Percentiles rank a stretch among this genome's conserved stretches.
These are phyloP conservation scores for Neomorphus geoffroyi DNA, from an alignment of 2,797 vertebrate species.

Conservation along the genomic window DNA sequence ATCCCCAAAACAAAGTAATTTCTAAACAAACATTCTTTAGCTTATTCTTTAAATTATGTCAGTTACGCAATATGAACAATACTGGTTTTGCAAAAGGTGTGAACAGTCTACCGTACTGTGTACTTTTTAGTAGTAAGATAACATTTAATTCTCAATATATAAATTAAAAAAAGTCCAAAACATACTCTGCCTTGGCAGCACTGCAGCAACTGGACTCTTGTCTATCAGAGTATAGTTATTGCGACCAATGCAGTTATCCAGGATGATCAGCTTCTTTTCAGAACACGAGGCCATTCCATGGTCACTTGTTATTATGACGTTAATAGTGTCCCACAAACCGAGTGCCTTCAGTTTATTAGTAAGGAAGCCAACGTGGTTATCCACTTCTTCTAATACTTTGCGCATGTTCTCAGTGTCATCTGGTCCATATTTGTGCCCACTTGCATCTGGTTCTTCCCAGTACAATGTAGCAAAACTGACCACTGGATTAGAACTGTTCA, in stretches of 20 bases:
- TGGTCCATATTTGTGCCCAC: slow-evolving; percentile 89
- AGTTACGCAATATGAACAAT: not conserved
- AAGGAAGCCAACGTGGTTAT: slow-evolving; percentile 84
- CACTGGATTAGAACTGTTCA: slow-evolving; percentile 75
- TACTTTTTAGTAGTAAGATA: not conserved
- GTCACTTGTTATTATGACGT: slow-evolving; percentile 92
- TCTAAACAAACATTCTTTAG: not conserved
- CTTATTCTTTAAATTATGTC: not conserved
- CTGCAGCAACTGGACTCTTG: slow-evolving; percentile 82
- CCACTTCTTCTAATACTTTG: slow-evolving; percentile 82
- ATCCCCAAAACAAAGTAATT: not conserved
- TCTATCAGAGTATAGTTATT: slow-evolving; percentile 85
- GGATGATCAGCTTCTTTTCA: slow-evolving; percentile 79
- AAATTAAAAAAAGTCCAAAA: not conserved
- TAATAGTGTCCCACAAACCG: slow-evolving; percentile 88
- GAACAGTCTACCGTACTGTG: not conserved
- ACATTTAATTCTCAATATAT: not conserved
- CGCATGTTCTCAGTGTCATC: slow-evolving; percentile 83
- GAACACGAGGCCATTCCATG: slow-evolving; percentile 96
- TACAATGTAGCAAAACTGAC: slow-evolving; percentile 89
- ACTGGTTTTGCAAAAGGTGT: not conserved
- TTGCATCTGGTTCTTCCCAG: slow-evolving; percentile 92
- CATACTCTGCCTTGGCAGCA: slow-evolving; percentile 85
- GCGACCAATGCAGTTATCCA: slow-evolving; percentile 82
- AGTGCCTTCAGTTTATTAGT: slow-evolving; percentile 78